phyloP scores from a whole-genome alignment of 1,140 invertebrate species.

The Berghia stephanieae region DNA sequence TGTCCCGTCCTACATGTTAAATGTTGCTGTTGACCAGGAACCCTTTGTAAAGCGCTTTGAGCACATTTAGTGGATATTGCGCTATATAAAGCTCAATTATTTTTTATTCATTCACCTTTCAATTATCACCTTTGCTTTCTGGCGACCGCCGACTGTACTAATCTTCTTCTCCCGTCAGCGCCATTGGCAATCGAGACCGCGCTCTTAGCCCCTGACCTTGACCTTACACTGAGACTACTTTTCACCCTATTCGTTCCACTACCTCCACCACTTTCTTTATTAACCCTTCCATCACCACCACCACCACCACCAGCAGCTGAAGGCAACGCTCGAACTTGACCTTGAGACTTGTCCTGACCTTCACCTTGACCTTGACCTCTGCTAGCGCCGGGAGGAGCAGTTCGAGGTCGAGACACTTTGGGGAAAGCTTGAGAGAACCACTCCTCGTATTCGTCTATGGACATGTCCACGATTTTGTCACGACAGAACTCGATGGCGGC shows the following conservation, averaged over 20 bases:
- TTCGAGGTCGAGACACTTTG: constrained; percentile 53
- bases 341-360: no score
- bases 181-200: neutral
- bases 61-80: no score
- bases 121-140: neutral
- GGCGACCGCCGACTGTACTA: neutral
- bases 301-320: no score
- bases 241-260: neutral
- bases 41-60: no score
- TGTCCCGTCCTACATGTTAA: no score
- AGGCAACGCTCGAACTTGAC: no score
- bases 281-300: neutral
- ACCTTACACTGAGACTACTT: no score
- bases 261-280: neutral
- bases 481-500: constrained; percentile 66
- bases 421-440: constrained; percentile 64
- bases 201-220: neutral
- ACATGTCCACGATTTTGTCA: constrained; percentile 63
- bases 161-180: neutral
- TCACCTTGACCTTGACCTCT: constrained; percentile 9
- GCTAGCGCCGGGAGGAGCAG: constrained; percentile 46
- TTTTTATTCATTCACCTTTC: no score
- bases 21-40: no score
- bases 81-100: no score
- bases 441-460: constrained; percentile 63